Evolutionary conservation across 2,797 vertebrate species (phyloP).

Genomic region (Gallinago stenura): DNA sequence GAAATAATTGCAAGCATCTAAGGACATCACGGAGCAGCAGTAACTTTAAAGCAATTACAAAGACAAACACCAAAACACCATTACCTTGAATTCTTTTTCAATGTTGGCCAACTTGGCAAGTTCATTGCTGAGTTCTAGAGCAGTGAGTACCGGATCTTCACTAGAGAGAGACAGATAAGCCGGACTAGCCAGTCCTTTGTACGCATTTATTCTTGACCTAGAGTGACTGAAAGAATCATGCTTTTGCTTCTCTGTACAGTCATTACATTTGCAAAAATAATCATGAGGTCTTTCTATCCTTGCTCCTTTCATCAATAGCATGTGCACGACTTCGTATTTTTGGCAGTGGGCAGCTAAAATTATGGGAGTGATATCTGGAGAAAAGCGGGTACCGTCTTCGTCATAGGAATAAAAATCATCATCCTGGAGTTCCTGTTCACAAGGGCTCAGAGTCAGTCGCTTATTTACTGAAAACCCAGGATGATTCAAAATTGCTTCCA

Average conservation of each 20-base stretch:
- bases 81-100: constrained; percentile 93
- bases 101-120: constrained; percentile 90
- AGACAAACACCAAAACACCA: background rate
- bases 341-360: constrained; percentile 91
- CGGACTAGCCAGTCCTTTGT: constrained; percentile 88
- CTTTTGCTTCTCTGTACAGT: constrained; percentile 87
- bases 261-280: constrained; percentile 89
- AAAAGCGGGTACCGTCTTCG: constrained; percentile 91
- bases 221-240: constrained; percentile 90
- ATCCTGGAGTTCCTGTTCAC: constrained; percentile 87
- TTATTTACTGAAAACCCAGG: constrained; percentile 85
- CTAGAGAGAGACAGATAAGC: constrained; percentile 90
- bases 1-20: background rate
- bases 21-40: background rate
- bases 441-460: constrained; percentile 87
- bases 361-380: constrained; percentile 89
- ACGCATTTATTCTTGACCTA: constrained; percentile 90
- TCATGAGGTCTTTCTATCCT: constrained; percentile 89
- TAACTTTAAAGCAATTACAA: background rate
- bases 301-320: constrained; percentile 87
- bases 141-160: constrained; percentile 89
- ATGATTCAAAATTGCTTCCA: constrained; percentile 89
- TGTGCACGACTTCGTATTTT: constrained; percentile 91
- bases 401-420: constrained; percentile 92
- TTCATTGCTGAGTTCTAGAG: constrained; percentile 90